Evolutionary conservation across 2,888 invertebrate genomes (phyloP), one percentile per base, ranked within the genome.

Genomic region (Tricholauxania praeusta): DNA sequence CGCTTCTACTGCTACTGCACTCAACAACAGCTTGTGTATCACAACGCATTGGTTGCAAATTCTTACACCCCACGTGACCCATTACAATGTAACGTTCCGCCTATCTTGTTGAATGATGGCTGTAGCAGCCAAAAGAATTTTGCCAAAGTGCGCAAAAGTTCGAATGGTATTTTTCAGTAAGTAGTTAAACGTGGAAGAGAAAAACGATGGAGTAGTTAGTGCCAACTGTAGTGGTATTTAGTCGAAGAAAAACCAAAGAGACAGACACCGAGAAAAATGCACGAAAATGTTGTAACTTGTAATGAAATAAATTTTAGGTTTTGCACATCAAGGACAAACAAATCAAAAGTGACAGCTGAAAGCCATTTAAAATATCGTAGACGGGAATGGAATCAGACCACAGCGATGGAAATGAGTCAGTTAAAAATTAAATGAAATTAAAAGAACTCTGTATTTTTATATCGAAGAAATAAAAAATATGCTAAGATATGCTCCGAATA

Each of bases 341-440:
- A 83, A 81, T 82, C 83, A 82, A 80, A 82, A 78, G 77, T 76
- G 82, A 80, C 83, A 78, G 78, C 79, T 78, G 47, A 22, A 67
- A 67, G 32, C 72, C 68, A 62, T 64, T 72, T 48, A 70, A 15
- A 68, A 39, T 22, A 39, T 39, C 39, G 39, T 10, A 39, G 39
- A 39, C 39, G 39, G 10, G 39, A 10, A 39, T 39, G 7, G 10
- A 39, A 39, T 39, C 7, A 39, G 8, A 39, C 6, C 7, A 39
- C 7, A 39, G 39, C 10, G 10, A 1, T 1, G 39, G 39, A 39
- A 39, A 39, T 10, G 7, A 39, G 10, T 2, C 10, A 7, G 39
- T 2, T 10, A 39, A 39, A 10, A 39, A 39, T 39, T 39, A 8
- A 39, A 39, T 39, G 5, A 39, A 39, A 39, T 39, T 39, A 39